These are phyloP conservation scores for Tenrec ecaudatus DNA, from an alignment of 2,113 vertebrate species.

Conservation along the genomic window DNA sequence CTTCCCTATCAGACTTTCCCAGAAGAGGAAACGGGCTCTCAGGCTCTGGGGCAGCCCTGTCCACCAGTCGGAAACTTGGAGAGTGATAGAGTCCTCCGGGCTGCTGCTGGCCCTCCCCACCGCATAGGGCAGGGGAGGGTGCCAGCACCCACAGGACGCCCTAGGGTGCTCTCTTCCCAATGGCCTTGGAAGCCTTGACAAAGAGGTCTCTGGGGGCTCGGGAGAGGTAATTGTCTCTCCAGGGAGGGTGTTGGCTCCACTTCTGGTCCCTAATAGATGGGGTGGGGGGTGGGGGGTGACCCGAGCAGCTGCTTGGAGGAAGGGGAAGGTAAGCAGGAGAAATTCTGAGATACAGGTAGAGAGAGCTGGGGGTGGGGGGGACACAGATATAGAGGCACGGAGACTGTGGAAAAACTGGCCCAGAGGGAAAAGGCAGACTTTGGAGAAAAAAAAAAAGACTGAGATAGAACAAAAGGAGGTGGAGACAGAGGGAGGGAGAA, in stretches of 20 bases:
- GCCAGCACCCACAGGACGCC: not conserved
- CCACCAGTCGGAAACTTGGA: conserved; percentile 8
- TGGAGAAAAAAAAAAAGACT: not conserved
- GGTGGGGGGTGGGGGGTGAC: too few species aligned
- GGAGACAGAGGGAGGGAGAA: not conserved
- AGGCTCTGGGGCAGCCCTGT: not conserved
- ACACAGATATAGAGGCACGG: not conserved
- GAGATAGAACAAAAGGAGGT: not conserved
- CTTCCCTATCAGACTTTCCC: conserved; percentile 67
- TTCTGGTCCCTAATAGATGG: not conserved
- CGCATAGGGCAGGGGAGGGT: not conserved
- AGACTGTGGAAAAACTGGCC: not conserved
- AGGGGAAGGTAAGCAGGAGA: not conserved
- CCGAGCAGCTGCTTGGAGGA: not conserved
- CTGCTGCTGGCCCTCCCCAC: not conserved
- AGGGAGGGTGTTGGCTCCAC: not conserved
- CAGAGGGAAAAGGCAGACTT: not conserved
- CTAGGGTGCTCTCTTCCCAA: accelerated
- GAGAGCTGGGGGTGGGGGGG: not conserved
- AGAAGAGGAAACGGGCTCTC: conserved; percentile 58
- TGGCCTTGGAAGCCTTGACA: not conserved
- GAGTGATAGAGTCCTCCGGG: not conserved
- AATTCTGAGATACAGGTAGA: not conserved
- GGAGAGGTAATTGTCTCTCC: not conserved
- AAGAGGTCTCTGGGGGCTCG: not conserved